A percentile compares a stretch with the other conserved stretches of the same genome.
phyloP scores from a whole-genome alignment of 2,113 vertebrate species.

The Coracopsis vasa region DNA sequence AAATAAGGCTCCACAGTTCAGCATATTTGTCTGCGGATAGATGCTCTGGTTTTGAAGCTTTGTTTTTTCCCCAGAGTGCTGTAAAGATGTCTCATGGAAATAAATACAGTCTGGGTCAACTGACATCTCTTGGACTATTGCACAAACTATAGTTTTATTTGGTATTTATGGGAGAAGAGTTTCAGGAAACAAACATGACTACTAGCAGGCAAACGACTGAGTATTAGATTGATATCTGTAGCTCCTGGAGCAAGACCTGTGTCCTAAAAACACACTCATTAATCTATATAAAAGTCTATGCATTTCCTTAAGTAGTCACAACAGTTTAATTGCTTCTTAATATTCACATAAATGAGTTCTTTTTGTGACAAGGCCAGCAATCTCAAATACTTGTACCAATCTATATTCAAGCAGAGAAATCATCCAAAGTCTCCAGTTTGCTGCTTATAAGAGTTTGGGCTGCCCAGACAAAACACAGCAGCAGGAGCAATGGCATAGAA shows the following conservation, averaged over 20 bases:
- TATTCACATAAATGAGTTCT: slow-evolving; percentile 3
- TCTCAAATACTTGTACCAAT: background rate
- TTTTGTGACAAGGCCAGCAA: background rate
- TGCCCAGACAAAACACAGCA: slow-evolving; percentile 40
- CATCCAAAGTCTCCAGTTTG: slow-evolving; percentile 5
- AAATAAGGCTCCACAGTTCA: slow-evolving; percentile 69
- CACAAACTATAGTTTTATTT: slow-evolving; percentile 55
- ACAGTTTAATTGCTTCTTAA: slow-evolving; percentile 16
- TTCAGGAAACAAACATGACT: slow-evolving; percentile 15
- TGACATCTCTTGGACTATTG: slow-evolving; percentile 61
- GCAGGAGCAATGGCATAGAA: slow-evolving; percentile 25
- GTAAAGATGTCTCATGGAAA: slow-evolving; percentile 73
- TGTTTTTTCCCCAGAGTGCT: slow-evolving; percentile 65
- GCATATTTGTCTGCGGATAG: slow-evolving; percentile 71
- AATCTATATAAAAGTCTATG: background rate
- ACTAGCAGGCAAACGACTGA: background rate
- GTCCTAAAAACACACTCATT: background rate
- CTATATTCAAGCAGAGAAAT: background rate
- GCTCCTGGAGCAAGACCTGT: background rate
- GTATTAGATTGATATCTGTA: background rate
- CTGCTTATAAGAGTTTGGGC: slow-evolving; percentile 42
- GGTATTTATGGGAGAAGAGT: slow-evolving; percentile 11
- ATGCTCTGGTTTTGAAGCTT: slow-evolving; percentile 71
- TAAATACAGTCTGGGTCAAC: slow-evolving; percentile 72
- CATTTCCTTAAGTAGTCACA: background rate